phyloP scores from a whole-genome alignment of 2,113 vertebrate species.

The Brevimyrus niger region DNA sequence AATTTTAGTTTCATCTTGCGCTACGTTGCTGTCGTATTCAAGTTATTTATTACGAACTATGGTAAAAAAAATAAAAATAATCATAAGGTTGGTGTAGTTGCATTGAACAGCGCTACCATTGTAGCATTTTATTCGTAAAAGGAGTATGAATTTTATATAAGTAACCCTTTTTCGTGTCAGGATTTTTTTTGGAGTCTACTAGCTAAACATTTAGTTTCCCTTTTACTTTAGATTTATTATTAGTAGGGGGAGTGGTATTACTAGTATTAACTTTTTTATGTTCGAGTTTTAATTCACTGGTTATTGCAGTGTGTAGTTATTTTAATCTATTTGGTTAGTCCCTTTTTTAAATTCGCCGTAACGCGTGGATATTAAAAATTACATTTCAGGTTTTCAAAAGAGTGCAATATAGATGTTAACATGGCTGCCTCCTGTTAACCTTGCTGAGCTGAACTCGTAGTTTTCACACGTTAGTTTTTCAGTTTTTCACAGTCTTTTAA shows the following conservation, averaged over 20 bases:
- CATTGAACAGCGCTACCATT: neutral
- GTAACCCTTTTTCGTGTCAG: neutral
- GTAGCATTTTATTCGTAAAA: neutral
- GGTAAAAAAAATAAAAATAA: too few species aligned
- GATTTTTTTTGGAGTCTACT: neutral
- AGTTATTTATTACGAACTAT: neutral
- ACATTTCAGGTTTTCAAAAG: neutral
- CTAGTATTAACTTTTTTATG: neutral
- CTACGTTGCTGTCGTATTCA: neutral
- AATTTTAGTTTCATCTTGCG: neutral
- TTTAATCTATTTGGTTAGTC: neutral
- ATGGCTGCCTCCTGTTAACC: slow-evolving; percentile 12
- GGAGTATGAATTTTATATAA: neutral
- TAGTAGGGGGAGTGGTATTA: neutral
- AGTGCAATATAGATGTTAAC: neutral
- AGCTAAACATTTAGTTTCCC: neutral
- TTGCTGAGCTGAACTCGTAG: neutral
- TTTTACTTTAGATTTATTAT: neutral
- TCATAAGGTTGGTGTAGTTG: neutral
- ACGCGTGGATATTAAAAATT: neutral
- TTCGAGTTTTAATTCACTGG: neutral
- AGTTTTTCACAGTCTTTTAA: neutral
- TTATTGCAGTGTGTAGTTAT: neutral
- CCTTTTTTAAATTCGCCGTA: neutral
- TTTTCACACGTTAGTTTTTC: neutral